Percentiles rank a stretch among this genome's conserved stretches.
phyloP scores from a whole-genome alignment of 2,113 vertebrate genomes.

The Scortum barcoo region DNA sequence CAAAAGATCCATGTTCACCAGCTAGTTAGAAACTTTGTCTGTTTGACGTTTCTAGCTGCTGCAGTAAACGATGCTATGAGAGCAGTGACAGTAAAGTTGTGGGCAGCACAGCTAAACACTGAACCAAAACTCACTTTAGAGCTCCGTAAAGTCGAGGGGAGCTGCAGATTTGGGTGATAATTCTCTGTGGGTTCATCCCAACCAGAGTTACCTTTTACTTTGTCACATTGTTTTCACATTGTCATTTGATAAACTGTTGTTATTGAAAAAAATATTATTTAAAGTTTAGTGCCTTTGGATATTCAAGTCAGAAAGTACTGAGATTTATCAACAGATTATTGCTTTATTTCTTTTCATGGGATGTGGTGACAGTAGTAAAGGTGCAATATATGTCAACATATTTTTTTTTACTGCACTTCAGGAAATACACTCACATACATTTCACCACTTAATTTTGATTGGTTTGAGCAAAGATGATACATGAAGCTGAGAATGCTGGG shows the following conservation, averaged over 20 bases:
- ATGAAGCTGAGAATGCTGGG: neutral
- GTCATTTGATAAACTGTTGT: neutral
- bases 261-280: neutral
- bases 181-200: neutral
- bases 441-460: neutral
- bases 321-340: neutral
- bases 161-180: neutral
- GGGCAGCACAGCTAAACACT: neutral
- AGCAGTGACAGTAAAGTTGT: neutral
- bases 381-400: neutral
- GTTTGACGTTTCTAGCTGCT: neutral
- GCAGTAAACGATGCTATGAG: neutral
- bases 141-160: neutral
- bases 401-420: neutral
- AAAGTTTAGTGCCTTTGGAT: neutral
- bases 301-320: neutral
- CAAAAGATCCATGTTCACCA: neutral
- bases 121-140: neutral
- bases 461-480: neutral
- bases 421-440: neutral
- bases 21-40: neutral
- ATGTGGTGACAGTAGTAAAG: neutral
- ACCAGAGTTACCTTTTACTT: neutral
- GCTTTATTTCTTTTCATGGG: neutral
- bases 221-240: neutral